Evolutionary conservation across 2,113 vertebrate genomes (phyloP), one percentile per base, ranked within the genome.

Genomic region (Galeopterus variegatus): DNA sequence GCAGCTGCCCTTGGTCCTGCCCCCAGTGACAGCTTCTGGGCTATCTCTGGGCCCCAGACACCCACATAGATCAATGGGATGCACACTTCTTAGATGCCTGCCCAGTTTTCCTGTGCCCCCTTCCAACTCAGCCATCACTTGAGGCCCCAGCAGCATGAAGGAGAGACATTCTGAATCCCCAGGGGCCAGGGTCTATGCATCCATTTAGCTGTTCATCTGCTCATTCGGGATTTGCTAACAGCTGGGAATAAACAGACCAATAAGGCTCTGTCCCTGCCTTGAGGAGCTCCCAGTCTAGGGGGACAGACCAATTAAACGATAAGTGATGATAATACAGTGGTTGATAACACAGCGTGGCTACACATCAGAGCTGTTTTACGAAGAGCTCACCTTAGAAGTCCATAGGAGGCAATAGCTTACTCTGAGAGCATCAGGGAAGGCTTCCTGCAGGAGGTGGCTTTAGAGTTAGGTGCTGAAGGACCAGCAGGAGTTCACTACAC

Each of bases 1-100:
- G n/a, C 54, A 69, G 36, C 50, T n/a, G 79, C 48, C 48, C 18
- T 88, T 60, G 10, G 8, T 21, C 17, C 54, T 70, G 24, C 36
- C n/a, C 19, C 90, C 28, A 12, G 62, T 7, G 41, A 48, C 24
- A 33, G 54, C 52, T 65, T 45, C 33, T 13, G 11, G 48, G 26
- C 9, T 15, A 3, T 5, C 12, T 24, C 6, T 0, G 41, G 70
- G 21, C 54, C 50, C 12, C 23, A 19, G n/a, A 21, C 24, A 18
- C 5, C 26, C 33, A 2, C 0, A 7, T 48, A 14, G 10, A 0
- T 26, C 0, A 0, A 6, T 21, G 60, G 10, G 14, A 19, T 12
- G 8, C 8, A 13, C 18, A 23, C 64, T 24, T 90, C 41, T 52
- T 14, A 56, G 50, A 65, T 5, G 13, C 58, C 75, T 70, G 6